Evolutionary conservation across 2,888 invertebrate species (phyloP), one percentile per base, ranked within the genome.

Genomic region (Acanthococcus lagerstroemiae): DNA sequence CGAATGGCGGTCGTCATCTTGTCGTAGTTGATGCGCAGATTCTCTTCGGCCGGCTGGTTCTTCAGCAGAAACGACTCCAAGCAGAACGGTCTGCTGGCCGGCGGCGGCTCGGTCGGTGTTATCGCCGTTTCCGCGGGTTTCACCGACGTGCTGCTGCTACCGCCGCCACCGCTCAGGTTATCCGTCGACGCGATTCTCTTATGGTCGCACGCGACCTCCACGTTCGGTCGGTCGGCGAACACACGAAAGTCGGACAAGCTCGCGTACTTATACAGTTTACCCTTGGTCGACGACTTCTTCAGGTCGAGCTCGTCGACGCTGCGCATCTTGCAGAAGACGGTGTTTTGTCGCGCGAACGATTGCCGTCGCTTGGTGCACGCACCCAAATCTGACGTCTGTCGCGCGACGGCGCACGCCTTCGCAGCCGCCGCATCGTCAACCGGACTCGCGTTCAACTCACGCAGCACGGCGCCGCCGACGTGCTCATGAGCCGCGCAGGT

Each of bases 1-100:
- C 48, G 60, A 9, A 69, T 68, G 21, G 69, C 69, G 15, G 50
- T 48, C 19, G 56, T 66, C 56, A 66, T 66, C 27, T 57, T 46
- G 37, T 66, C 56, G 48, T 57, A 56, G 48, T 66, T 48, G n/a
- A 66, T 48, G 12, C 48, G 46, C 46, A 66, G 15, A 17, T 48
- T 65, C 15, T 65, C 65, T 19, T 61, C 50, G 61, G 27, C 26
- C 4, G 54, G 37, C 17, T 63, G 27, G 24, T 54, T 22, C 4
- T 30, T 27, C 21, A 22, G 24, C 44, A 54, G 15, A 2, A 37
- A 44, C 44, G 63, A 54, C 46, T 46, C 46, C 26, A 48, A 17
- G 27, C 46, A 46, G 60, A 60, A 60, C 7, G 17, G n/a, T n/a
- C n/a, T n/a, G n/a, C n/a, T n/a, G n/a, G n/a, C n/a, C n/a, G n/a